Conservation (phyloP, 2,113 vertebrate species). For the human region DNA sequence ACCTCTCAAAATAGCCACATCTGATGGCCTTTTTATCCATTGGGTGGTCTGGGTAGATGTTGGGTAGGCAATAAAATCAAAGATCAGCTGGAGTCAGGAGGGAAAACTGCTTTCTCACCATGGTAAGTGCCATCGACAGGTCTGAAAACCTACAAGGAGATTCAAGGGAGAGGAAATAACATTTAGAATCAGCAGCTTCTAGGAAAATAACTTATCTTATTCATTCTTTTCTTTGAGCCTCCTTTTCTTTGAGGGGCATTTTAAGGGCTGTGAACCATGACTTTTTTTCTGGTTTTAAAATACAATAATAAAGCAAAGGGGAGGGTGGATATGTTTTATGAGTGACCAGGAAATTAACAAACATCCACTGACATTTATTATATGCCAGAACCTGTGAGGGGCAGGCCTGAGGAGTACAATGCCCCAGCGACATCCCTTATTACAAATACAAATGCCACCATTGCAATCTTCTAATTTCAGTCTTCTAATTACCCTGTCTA, state of each 20-base stretch:
- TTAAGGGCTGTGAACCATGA: neutral
- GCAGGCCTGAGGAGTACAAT: neutral
- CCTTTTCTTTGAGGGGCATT: neutral
- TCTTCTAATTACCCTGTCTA: neutral
- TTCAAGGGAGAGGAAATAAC: neutral
- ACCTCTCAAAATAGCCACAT: neutral
- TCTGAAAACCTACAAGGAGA: neutral
- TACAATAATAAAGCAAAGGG: neutral
- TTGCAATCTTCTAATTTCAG: too few species aligned
- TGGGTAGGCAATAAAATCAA: neutral
- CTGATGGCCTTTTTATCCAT: neutral
- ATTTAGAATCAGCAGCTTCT: neutral
- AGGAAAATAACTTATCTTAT: neutral
- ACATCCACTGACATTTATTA: neutral
- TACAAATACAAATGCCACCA: neutral
- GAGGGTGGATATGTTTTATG: neutral
- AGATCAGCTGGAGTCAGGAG: neutral
- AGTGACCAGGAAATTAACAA: neutral
- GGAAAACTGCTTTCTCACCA: neutral
- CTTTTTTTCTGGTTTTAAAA: neutral
- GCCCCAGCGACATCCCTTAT: too few species aligned
- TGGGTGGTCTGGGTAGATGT: neutral
- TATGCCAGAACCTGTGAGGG: too few species aligned
- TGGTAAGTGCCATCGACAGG: neutral
- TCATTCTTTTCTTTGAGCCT: neutral